A percentile compares a stretch with the other conserved stretches of the same genome.
These are phyloP conservation scores for Rostratula benghalensis DNA, from an alignment of 2,113 vertebrate genomes.

Conservation along the genomic window DNA sequence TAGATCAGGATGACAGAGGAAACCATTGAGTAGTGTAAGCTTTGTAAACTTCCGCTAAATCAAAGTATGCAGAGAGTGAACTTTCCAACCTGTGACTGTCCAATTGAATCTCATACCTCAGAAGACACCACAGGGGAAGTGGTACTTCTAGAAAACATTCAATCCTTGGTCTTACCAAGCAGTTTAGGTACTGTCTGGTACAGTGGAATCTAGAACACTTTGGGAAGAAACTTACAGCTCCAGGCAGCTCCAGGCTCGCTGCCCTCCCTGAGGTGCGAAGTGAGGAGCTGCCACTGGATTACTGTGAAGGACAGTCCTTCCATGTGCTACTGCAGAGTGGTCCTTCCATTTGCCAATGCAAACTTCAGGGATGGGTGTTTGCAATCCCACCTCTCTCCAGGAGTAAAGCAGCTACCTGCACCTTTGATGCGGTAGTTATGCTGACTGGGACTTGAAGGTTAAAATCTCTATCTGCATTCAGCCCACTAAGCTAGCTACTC, in stretches of 20 bases:
- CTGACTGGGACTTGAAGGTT: not conserved
- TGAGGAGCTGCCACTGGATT: accelerated
- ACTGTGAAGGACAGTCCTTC: not conserved
- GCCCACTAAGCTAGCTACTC: not conserved
- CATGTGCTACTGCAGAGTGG: accelerated
- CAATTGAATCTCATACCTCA: not conserved
- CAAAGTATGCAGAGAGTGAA: not conserved
- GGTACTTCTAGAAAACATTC: not conserved
- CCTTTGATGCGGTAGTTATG: not conserved
- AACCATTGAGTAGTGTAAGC: not conserved
- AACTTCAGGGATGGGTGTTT: not conserved
- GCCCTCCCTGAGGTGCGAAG: accelerated
- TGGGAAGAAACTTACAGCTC: not conserved
- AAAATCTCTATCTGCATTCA: not conserved
- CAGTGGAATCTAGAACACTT: not conserved
- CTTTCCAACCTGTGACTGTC: not conserved
- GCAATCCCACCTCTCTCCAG: not conserved
- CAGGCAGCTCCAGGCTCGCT: not conserved
- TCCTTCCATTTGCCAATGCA: not conserved
- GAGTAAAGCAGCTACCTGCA: not conserved
- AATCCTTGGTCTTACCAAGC: accelerated
- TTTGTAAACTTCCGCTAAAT: not conserved
- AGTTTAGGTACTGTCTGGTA: not conserved
- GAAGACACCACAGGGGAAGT: not conserved
- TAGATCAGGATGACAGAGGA: not conserved